Base-by-base conservation (phyloP, 2,113 vertebrate species). In the Embiotoca jacksoni region DNA sequence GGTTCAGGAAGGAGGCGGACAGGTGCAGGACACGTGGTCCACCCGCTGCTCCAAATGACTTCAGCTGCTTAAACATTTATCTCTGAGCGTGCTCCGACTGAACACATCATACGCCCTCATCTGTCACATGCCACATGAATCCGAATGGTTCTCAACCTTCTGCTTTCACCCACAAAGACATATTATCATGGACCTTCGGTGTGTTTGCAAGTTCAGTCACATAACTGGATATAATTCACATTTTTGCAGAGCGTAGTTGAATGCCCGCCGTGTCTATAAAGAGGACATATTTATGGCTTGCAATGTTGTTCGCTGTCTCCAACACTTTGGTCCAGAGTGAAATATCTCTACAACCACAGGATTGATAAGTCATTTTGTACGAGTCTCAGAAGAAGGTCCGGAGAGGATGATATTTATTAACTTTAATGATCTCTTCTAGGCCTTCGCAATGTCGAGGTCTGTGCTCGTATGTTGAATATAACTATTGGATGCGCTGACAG, bases 21-120 rank as follows among this genome's bases (percentile, higher is more conserved):
- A 90, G 89, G 87, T 92, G 91, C 69, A 82, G 64, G 62, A 82
- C 88, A 88, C 75, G 88, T 61, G 65, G 67, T 33, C 73, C 84
- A 82, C 83, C 77, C 39, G n/a, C 78, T 57, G 59, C 58, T 49
- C 53, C 79, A 66, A 72, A 87, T 81, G 30, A 72, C 57, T 69
- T 84, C 85, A 84, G 76, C 79, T 82, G 79, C 83, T 85, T 78
- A 52, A 74, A 88, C 81, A 85, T 72, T 74, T 13, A 81, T 62
- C 74, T 39, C 10, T 4, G 16, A 78, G n/a, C 35, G 23, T 37
- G 1, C 47, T 33, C 31, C 72, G 49, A 57, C 36, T 49, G 60
- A 16, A 52, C 10, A 49, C 31, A 55, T n/a, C 16, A 44, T 32
- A 55, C 4, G 13, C 50, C 47, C 44, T 49, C 8, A 70, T 73